Evolutionary conservation across 2,113 vertebrate genomes (phyloP).

Genomic region (Hyaena hyaena): DNA sequence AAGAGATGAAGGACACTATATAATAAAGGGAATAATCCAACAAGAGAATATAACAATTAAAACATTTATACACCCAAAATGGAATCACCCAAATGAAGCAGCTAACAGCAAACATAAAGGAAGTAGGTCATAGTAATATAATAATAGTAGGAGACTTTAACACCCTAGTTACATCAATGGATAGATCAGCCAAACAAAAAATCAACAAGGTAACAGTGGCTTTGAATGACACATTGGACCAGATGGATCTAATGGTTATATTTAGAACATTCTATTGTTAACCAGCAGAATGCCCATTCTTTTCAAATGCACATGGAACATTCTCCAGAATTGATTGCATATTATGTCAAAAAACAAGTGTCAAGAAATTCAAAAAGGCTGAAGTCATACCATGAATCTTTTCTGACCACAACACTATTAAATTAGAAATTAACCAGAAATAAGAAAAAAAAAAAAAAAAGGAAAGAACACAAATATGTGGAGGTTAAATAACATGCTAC

Average conservation of each 20-base stretch:
- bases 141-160: background rate
- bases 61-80: background rate
- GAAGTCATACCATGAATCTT: background rate
- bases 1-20: background rate
- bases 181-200: background rate
- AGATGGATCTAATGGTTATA: background rate
- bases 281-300: background rate
- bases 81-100: background rate
- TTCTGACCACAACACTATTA: background rate
- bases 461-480: background rate
- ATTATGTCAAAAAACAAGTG: background rate
- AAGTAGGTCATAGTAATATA: background rate
- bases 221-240: background rate
- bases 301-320: background rate
- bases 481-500: background rate
- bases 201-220: background rate
- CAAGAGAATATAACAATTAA: background rate
- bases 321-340: background rate
- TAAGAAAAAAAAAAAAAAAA: background rate
- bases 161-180: background rate
- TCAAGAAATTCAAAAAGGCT: background rate
- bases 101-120: background rate
- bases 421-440: background rate
- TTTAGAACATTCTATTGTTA: background rate
- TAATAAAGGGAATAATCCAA: background rate